These are phyloP conservation scores for Struthio camelus DNA, from an alignment of 2,113 vertebrate genomes.

Conservation along the genomic window DNA sequence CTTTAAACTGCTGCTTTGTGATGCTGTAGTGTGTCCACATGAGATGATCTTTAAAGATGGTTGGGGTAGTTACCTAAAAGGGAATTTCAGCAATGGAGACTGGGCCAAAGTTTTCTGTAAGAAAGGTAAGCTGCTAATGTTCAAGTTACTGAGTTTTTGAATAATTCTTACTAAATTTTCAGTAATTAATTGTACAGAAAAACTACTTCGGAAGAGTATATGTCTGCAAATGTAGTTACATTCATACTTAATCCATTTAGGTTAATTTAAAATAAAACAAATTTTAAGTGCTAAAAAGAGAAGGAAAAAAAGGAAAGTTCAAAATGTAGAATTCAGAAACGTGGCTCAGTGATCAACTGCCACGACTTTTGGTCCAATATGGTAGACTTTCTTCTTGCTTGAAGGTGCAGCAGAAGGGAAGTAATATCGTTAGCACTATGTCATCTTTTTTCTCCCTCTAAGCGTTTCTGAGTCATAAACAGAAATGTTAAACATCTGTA, in stretches of 20 bases:
- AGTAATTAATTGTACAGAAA: background rate
- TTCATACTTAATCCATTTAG: background rate
- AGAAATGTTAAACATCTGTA: background rate
- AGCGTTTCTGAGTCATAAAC: background rate
- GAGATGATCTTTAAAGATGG: background rate
- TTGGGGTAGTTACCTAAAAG: background rate
- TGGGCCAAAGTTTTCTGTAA: background rate
- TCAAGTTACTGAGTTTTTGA: background rate
- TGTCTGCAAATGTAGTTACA: background rate
- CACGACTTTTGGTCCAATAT: fast-evolving
- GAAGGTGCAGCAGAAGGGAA: background rate
- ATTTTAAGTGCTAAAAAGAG: background rate
- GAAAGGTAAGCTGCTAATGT: background rate
- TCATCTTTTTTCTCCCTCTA: background rate
- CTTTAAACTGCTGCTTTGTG: background rate
- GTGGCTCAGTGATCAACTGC: background rate
- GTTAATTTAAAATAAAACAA: background rate
- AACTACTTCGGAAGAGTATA: background rate
- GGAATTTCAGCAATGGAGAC: background rate
- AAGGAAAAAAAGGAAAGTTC: background rate
- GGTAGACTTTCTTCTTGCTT: background rate
- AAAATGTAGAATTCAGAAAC: background rate
- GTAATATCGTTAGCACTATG: background rate
- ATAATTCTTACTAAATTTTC: background rate
- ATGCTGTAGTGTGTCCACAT: background rate